Conservation (phyloP, 2,797 vertebrate genomes). For the Molossus molossus region DNA sequence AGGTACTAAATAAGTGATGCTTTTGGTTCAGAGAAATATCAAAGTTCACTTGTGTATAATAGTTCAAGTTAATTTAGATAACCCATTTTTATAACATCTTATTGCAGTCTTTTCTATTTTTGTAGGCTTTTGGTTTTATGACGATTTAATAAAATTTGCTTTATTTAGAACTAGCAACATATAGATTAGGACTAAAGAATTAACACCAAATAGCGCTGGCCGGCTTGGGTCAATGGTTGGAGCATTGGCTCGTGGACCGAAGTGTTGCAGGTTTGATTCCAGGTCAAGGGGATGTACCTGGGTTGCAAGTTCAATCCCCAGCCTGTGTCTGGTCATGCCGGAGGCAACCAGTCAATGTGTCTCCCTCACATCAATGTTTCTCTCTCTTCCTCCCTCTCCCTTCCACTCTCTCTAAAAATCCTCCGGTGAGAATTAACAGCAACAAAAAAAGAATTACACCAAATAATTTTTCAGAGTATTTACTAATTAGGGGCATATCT, state of each 20-base stretch:
- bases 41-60: conserved; percentile 5
- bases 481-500: neutral
- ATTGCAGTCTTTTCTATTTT: conserved; percentile 45
- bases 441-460: neutral
- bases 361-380: too few relatives aligned
- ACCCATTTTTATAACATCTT: neutral
- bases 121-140: conserved; percentile 20
- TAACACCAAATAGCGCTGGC: neutral
- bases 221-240: too few relatives aligned
- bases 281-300: too few relatives aligned
- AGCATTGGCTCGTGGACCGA: too few relatives aligned
- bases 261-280: too few relatives aligned
- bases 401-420: too few relatives aligned
- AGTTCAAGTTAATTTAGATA: conserved; percentile 10
- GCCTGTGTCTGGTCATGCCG: too few relatives aligned
- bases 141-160: conserved; percentile 11
- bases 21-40: neutral
- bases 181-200: conserved; percentile 1
- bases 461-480: conserved; percentile 48
- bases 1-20: neutral
- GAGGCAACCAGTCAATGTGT: too few relatives aligned
- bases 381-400: too few relatives aligned
- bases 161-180: neutral
- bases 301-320: too few relatives aligned
- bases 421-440: too few relatives aligned